Conservation (phyloP, 2,797 vertebrate species). For the Squalus acanthias region DNA sequence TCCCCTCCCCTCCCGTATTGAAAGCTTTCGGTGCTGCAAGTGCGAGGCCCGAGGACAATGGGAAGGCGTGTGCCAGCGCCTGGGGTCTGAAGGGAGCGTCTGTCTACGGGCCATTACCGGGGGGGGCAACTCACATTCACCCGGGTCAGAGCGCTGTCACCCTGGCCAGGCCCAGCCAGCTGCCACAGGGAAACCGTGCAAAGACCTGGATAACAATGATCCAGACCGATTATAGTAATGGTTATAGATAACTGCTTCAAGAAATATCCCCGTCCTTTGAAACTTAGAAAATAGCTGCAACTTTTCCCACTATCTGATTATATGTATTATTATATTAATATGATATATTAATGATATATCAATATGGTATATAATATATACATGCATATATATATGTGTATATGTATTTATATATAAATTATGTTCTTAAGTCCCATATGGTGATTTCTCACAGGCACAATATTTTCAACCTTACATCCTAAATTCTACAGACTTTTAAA, state of each 20-base stretch:
- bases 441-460: background rate
- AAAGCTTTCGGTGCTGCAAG: background rate
- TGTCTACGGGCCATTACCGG: background rate
- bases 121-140: background rate
- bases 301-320: background rate
- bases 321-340: too few species aligned
- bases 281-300: background rate
- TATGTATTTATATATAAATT: background rate
- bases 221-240: background rate
- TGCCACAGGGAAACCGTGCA: background rate
- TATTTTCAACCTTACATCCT: background rate
- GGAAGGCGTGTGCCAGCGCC: conserved; percentile 21
- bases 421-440: background rate
- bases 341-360: background rate
- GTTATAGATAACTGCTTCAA: background rate
- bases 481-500: background rate
- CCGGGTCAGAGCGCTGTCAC: background rate
- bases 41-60: background rate
- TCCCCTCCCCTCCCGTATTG: background rate
- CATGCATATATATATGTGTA: background rate
- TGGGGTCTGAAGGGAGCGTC: background rate
- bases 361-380: background rate
- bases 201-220: background rate
- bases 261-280: background rate
- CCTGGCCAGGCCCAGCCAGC: background rate